These are phyloP conservation scores for Palythoa grandis DNA, from an alignment of 92 coral and sea anemone species.

Conservation along the genomic window DNA sequence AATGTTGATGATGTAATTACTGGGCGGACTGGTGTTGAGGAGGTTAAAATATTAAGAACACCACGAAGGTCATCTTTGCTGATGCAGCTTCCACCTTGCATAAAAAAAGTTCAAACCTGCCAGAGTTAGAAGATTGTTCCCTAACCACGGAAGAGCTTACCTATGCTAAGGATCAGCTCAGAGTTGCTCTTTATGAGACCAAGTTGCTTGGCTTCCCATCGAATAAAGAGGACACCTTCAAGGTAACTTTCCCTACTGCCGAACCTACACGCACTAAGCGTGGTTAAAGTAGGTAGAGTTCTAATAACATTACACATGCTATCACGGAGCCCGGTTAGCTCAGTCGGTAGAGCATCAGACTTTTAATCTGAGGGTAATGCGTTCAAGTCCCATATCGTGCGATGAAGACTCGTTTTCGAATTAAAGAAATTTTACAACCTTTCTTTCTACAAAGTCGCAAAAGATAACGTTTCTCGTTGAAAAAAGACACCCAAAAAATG, in stretches of 20 bases:
- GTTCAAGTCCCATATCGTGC: conserved; percentile 81
- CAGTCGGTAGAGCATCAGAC: conserved; percentile 99
- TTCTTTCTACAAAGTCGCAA: no score
- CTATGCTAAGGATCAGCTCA: conserved; percentile 41
- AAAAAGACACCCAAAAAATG: no score
- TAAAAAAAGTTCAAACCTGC: conserved; percentile 17
- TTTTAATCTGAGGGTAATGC: conserved; percentile 98
- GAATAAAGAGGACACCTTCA: conserved; percentile 30
- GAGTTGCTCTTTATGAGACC: conserved; percentile 25
- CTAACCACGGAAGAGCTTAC: background rate
- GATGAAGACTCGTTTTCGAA: no score
- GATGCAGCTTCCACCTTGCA: conserved; percentile 14
- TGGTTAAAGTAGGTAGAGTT: no score
- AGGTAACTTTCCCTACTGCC: conserved; percentile 5
- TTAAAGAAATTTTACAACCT: no score
- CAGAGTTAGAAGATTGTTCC: conserved; percentile 1
- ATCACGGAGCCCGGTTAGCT: conserved; percentile 99
- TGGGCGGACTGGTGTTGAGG: background rate
- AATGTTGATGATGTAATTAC: conserved; percentile 41
- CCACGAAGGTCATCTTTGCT: conserved; percentile 11
- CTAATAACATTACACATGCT: no score
- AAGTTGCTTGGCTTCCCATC: conserved; percentile 28
- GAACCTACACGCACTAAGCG: conserved; percentile 40
- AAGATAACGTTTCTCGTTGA: no score
- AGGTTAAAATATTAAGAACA: conserved; percentile 25